Evolutionary conservation across 1,140 invertebrate genomes (phyloP), one percentile per base, ranked within the genome.

Genomic region (Zaprionus tsacasi): DNA sequence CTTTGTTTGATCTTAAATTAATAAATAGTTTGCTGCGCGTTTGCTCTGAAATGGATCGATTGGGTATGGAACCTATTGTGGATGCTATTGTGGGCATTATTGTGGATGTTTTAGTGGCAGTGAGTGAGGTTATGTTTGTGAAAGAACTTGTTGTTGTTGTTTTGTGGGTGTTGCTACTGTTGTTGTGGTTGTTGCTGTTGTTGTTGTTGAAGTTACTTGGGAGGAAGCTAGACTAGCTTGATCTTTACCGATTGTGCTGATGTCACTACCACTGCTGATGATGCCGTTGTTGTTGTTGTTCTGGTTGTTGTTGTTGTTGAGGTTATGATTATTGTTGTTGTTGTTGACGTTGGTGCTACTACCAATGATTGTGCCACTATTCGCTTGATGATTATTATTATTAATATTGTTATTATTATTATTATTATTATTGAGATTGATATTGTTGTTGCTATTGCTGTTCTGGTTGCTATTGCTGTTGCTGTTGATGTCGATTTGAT

Each of bases 311-410:
- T 65, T 75, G 54, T 73, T 74, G 58, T 58, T 76, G 58, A 70
- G 66, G 59, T 66, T 50, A 70, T 82, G 82, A 61, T 73, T 86
- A 70, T 82, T 81, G 72, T 82, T 81, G 82, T 73, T 86, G 72
- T 82, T 81, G 72, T 82, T 81, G 82, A 60, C 75, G 76, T 78
- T 86, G 79, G 82, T 90, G 86, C 87, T 90, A 79, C 87, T 91
- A 91, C 91, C 91, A 92, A 91, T 91, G 90, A 92, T 92, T 81
- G 83, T 91, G 91, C 91, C 91, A 91, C 90, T 91, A 91, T 91
- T 92, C 78, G 89, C 81, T 91, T 86, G 90, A 91, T 91, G 90
- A 70, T 76, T 78, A 58, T 70, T 70, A 27, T 60, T 67, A 66
- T 76, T 81, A n/a, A n/a, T n/a, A 54, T 74, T 81, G 81, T 86